Percentiles rank a stretch among this genome's conserved stretches.
Conservation (phyloP, 2,113 vertebrate genomes). For the Microcebus lehilahytsara region DNA sequence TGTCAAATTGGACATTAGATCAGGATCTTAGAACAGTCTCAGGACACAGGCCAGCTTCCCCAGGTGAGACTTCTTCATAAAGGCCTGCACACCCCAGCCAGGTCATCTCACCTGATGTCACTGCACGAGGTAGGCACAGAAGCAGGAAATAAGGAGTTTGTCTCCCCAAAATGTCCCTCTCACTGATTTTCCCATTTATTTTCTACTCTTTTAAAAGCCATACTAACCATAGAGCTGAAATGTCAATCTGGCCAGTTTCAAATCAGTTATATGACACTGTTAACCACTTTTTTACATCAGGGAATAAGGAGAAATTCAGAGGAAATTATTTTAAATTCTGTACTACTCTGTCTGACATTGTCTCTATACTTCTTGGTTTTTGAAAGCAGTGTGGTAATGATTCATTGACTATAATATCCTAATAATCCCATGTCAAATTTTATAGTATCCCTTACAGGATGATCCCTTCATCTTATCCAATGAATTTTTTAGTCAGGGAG, state of each 20-base stretch:
- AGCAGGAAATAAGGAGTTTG: neutral
- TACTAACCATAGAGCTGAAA: neutral
- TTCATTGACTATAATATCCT: neutral
- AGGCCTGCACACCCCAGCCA: neutral
- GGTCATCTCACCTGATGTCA: neutral
- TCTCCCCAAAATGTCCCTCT: neutral
- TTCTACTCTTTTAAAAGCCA: neutral
- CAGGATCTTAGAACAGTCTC: neutral
- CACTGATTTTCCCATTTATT: neutral
- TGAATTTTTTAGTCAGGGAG: conserved; percentile 13
- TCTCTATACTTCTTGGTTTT: neutral
- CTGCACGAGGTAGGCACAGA: neutral
- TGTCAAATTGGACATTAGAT: neutral
- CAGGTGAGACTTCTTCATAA: neutral
- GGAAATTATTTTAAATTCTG: conserved; percentile 18
- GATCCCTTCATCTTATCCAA: neutral
- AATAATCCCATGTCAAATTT: neutral
- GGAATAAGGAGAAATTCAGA: neutral
- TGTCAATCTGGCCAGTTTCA: neutral
- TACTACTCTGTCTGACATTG: neutral
- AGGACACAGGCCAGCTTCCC: neutral
- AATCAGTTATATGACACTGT: neutral
- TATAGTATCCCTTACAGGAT: neutral
- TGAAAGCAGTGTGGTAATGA: neutral
- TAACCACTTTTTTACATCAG: neutral